phyloP scores from a whole-genome alignment of 2,797 vertebrate genomes.

The Clarias pachynema region DNA sequence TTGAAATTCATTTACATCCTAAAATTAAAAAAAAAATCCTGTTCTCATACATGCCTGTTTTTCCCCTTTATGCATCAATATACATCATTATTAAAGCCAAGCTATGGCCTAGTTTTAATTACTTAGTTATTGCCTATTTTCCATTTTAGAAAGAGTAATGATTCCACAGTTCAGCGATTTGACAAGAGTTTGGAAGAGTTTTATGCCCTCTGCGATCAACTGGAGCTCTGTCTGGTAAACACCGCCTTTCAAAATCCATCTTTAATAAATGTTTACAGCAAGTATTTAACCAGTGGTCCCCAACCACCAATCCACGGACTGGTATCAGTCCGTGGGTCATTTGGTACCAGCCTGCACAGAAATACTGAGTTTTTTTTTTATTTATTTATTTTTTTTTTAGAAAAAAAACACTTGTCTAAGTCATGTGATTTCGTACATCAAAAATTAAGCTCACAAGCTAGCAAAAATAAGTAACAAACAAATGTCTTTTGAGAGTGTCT shows the following conservation, averaged over 20 bases:
- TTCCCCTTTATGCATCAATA: not conserved
- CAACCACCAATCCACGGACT: no score
- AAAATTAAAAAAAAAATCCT: not conserved
- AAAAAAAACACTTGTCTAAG: no score
- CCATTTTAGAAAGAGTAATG: conserved; percentile 82
- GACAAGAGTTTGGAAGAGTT: conserved; percentile 96
- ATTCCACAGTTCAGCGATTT: conserved; percentile 86
- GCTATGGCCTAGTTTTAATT: not conserved
- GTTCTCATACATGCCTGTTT: conserved; percentile 3
- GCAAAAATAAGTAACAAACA: no score
- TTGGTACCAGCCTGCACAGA: no score
- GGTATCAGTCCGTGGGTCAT: no score
- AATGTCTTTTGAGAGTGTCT: no score
- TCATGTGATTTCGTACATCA: no score
- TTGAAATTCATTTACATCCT: conserved; percentile 6
- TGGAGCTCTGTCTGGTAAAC: conserved; percentile 91
- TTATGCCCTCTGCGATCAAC: conserved; percentile 93
- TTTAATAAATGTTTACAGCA: not conserved
- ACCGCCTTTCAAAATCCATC: not conserved
- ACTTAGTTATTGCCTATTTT: conserved; percentile 29
- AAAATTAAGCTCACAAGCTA: no score
- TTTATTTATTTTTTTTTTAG: no score
- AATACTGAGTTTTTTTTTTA: no score
- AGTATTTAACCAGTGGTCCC: no score
- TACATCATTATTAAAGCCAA: not conserved